Conservation (phyloP, 2,888 invertebrate genomes). For the Invenusta paracnida region DNA sequence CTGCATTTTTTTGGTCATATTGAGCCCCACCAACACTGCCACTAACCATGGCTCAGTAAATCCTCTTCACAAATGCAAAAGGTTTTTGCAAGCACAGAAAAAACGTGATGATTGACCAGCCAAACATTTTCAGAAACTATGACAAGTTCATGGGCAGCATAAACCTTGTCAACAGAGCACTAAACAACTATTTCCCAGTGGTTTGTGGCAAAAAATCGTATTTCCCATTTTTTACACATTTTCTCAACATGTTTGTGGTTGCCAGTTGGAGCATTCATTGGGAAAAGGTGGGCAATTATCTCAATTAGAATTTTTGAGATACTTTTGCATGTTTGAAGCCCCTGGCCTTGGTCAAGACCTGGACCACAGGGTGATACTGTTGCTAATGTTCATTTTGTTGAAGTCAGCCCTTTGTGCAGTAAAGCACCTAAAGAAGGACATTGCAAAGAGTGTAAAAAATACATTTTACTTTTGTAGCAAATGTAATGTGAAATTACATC, state of each 20-base stretch:
- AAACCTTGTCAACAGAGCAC: neutral
- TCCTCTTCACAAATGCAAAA: neutral
- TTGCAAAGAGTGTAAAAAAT: neutral
- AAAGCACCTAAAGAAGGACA: neutral
- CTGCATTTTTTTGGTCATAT: too few relatives aligned
- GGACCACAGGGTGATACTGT: neutral
- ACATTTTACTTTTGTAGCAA: neutral
- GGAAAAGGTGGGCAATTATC: neutral
- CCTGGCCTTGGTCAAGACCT: neutral
- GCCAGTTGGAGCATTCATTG: slow-evolving; percentile 27
- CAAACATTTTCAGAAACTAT: neutral
- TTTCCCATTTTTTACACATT: neutral
- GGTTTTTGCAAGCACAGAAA: too few relatives aligned
- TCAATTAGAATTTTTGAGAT: neutral
- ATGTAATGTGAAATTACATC: neutral
- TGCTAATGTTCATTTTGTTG: neutral
- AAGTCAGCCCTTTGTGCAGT: neutral
- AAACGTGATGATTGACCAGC: neutral
- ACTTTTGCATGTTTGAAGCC: neutral
- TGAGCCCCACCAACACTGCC: too few relatives aligned
- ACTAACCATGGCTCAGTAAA: neutral
- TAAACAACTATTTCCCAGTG: neutral
- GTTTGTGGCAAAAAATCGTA: neutral
- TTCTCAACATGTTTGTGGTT: slow-evolving; percentile 2
- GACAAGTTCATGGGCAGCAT: neutral